phyloP scores from a whole-genome alignment of 1,140 invertebrate species.

The Oncopodura yosiiana region DNA sequence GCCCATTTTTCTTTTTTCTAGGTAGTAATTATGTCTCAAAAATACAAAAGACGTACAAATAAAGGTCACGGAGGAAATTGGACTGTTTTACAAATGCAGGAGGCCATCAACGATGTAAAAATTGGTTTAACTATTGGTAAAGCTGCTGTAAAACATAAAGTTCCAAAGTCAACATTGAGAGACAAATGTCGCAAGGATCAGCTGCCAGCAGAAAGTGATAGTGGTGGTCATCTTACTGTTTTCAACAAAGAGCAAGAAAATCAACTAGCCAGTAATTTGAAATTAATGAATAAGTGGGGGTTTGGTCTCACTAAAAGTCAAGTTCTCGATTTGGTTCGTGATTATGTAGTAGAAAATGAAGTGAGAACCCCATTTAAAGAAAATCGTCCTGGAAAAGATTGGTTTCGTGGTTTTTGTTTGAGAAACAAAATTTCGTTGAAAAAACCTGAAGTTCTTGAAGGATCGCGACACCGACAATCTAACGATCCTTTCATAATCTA shows the following conservation, averaged over 20 bases:
- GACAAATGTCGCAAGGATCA: background rate
- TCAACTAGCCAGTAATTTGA: background rate
- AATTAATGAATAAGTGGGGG: background rate
- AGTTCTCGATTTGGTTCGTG: background rate
- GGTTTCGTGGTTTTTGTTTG: constrained; percentile 38
- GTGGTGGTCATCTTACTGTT: background rate
- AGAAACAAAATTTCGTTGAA: constrained; percentile 38
- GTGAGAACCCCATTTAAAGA: constrained; percentile 35
- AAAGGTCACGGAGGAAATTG: background rate
- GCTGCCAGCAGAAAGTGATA: background rate
- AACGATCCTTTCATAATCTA: constrained; percentile 36
- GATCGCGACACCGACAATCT: constrained; percentile 7
- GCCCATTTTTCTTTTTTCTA: too few species aligned
- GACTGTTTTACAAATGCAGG: background rate
- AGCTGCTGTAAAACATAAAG: background rate
- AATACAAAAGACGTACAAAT: background rate
- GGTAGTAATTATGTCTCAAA: background rate
- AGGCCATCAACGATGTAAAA: background rate
- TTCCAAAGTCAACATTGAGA: background rate
- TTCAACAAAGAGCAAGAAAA: constrained; percentile 6
- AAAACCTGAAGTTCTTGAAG: constrained; percentile 36
- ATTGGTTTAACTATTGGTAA: background rate
- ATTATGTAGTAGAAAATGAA: background rate
- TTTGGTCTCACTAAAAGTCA: background rate
- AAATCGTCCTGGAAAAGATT: constrained; percentile 39